phyloP scores from a whole-genome alignment of 92 coral and sea anemone genomes.

The Galaxea fascicularis region DNA sequence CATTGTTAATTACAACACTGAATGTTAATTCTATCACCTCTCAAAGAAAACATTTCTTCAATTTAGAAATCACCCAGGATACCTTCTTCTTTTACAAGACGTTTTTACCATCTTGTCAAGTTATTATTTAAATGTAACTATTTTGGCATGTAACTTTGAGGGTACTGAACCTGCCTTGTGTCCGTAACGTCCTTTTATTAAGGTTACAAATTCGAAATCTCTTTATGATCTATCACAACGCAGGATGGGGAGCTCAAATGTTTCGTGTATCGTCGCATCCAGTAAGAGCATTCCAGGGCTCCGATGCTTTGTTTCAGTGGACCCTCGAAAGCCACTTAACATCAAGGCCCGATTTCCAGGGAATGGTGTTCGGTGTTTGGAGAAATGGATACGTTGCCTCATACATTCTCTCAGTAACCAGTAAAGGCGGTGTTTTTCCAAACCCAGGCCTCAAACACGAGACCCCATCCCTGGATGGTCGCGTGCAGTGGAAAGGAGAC shows the following conservation, averaged over 20 bases:
- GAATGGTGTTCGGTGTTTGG: constrained; percentile 20
- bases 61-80: too few species aligned
- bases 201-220: too few species aligned
- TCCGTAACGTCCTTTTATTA: too few species aligned
- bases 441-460: constrained; percentile 10
- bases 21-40: too few species aligned
- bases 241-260: not conserved
- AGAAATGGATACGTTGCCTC: constrained; percentile 10
- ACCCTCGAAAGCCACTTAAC: not conserved
- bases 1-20: too few species aligned
- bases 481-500: constrained; percentile 32
- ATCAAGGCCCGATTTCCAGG: constrained; percentile 5
- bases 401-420: constrained; percentile 8
- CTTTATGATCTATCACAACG: not conserved
- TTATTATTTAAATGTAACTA: too few species aligned
- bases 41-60: too few species aligned
- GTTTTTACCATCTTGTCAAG: too few species aligned
- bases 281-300: constrained; percentile 21
- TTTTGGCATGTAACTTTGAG: too few species aligned
- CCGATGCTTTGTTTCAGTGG: constrained; percentile 26
- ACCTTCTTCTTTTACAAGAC: too few species aligned
- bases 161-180: too few species aligned
- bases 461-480: not conserved
- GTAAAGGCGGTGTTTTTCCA: not conserved
- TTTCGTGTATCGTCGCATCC: constrained; percentile 5